Base-by-base conservation (phyloP, 2,888 invertebrate genomes). In the Palloptera scutellata region DNA sequence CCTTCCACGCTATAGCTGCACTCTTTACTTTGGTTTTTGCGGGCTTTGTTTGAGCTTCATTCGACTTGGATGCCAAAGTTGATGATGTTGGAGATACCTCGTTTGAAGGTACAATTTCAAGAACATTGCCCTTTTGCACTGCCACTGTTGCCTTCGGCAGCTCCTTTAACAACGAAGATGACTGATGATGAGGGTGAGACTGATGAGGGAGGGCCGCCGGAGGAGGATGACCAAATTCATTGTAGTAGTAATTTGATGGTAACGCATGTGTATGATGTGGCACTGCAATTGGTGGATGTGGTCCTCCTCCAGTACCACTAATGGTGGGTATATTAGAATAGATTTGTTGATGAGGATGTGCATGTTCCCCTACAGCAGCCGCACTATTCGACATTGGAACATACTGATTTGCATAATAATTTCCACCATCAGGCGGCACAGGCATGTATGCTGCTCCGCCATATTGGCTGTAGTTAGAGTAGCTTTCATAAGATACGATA, bases 111-210 rank as follows among this genome's bases (percentile, higher is more conserved):
- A 85, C 83, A 20, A 85, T 85, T 72, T 85, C 85, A 15, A 85
- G 71, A 1, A 85, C 84, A 67, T 85, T 85, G 1, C 85, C 85
- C 52, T 85, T 85, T 64, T 84, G 85, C 1, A 85, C 85, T 0
- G 81, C 84, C 15, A 84, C 77, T 2, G 75, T 74, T 0, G 78
- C 79, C 70, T 78, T 82, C 1, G 81, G 78, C 10, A 81, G 64
- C 62, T 83, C 82, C n/a, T 81, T 78, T 8, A 81, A 73, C 40
- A 80, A 68, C 6, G 75, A 71, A 8, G 75, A 70, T 9, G 71
- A 70, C 45, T 72, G 73, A 48, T n/a, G 12, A 66, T 52, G 48
- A 4, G 30, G 30, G 2, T 30, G 30, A 30, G 30, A 30, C 30
- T 30, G 30, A 30, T 30, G 30, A 2, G 30, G 30, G 6, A 30